These are phyloP conservation scores for Neodiprion virginianus DNA, from an alignment of 1,140 invertebrate genomes.

Conservation along the genomic window DNA sequence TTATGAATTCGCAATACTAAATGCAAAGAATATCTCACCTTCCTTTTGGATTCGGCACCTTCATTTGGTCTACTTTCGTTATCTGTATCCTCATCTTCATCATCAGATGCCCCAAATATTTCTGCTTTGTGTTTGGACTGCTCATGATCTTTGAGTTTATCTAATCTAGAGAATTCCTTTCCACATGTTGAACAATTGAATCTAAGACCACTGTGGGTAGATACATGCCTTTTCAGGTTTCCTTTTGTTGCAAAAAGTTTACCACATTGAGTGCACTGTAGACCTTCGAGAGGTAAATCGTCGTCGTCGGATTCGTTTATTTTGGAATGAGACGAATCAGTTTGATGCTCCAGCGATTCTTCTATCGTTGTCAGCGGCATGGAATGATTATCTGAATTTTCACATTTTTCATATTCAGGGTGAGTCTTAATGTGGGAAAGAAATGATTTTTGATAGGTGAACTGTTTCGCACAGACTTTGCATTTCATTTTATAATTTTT, in stretches of 20 bases:
- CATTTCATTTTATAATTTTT: conserved; percentile 43
- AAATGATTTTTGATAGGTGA: conserved; percentile 50
- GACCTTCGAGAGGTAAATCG: conserved; percentile 33
- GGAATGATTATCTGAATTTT: not conserved
- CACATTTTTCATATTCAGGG: conserved; percentile 37
- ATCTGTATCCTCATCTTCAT: conserved; percentile 38
- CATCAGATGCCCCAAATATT: conserved; percentile 39
- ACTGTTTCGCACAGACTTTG: conserved; percentile 50
- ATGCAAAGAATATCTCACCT: conserved; percentile 29
- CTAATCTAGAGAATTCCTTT: conserved; percentile 51
- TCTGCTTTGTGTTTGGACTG: conserved; percentile 50
- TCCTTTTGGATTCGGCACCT: conserved; percentile 32
- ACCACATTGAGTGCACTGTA: conserved; percentile 53
- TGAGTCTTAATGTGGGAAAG: conserved; percentile 46
- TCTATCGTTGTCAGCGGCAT: conserved; percentile 2
- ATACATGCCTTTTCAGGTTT: conserved; percentile 51
- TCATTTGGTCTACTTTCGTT: conserved; percentile 40
- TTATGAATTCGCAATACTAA: not conserved
- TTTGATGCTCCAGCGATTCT: conserved; percentile 11
- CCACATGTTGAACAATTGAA: conserved; percentile 47
- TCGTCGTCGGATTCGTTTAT: conserved; percentile 29
- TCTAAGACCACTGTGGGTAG: conserved; percentile 50
- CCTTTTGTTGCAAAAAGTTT: conserved; percentile 51
- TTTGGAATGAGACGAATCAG: conserved; percentile 17
- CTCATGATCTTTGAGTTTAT: conserved; percentile 53